phyloP scores from a whole-genome alignment of 2,888 invertebrate genomes.

The Drosophila fulvimacula region DNA sequence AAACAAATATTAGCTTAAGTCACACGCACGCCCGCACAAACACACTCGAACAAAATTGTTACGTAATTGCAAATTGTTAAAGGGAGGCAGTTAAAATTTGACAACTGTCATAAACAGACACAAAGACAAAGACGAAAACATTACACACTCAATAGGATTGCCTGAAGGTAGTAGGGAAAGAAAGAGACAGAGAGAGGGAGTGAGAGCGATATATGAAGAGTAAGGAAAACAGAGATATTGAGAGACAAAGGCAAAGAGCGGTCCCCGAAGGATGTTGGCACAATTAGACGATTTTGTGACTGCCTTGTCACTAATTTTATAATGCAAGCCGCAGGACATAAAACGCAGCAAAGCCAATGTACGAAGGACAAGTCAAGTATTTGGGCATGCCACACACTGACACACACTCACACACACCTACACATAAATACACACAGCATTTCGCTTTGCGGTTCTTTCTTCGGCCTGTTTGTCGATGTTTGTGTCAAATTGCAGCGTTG shows the following conservation, averaged over 20 bases:
- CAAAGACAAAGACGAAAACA: constrained; percentile 7
- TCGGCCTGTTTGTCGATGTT: constrained; percentile 25
- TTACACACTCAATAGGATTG: background rate
- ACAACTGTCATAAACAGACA: constrained; percentile 49
- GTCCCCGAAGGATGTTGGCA: background rate
- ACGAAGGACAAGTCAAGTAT: constrained; percentile 31
- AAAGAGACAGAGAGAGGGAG: background rate
- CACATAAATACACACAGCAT: background rate
- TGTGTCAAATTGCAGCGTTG: constrained; percentile 70
- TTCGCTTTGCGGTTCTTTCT: constrained; percentile 29
- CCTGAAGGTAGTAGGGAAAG: background rate
- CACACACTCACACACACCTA: constrained; percentile 3
- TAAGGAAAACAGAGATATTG: background rate
- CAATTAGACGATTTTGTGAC: constrained; percentile 43
- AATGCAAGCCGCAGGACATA: constrained; percentile 65
- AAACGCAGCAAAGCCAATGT: constrained; percentile 64
- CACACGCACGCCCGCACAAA: background rate
- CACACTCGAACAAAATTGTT: background rate
- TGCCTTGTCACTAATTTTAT: constrained; percentile 63
- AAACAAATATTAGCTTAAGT: constrained; percentile 51
- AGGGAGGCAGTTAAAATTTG: constrained; percentile 36
- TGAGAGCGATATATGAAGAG: background rate
- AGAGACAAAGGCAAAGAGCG: background rate
- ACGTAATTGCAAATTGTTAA: constrained; percentile 48
- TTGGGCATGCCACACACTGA: constrained; percentile 9